These are phyloP conservation scores for Pollimyrus isidori DNA, from an alignment of 2,113 vertebrate genomes.

Conservation along the genomic window DNA sequence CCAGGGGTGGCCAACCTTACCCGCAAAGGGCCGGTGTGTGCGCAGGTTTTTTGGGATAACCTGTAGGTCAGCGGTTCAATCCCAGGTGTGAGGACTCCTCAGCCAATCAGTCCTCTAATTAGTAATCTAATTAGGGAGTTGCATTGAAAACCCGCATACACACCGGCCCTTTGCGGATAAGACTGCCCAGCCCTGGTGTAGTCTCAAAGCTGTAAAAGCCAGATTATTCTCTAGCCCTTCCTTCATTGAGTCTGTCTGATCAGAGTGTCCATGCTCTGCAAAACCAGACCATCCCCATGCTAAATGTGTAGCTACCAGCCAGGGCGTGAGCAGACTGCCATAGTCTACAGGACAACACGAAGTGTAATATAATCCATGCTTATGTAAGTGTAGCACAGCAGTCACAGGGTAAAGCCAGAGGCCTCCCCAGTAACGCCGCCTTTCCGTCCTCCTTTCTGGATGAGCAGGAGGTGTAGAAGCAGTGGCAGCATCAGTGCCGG, in stretches of 20 bases:
- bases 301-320: not conserved
- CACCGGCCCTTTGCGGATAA: too few relatives aligned
- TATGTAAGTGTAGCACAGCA: not conserved
- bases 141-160: too few relatives aligned
- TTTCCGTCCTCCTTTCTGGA: not conserved
- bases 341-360: not conserved
- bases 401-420: not conserved
- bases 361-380: not conserved
- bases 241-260: not conserved
- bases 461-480: not conserved
- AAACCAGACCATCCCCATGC: not conserved
- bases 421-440: constrained; percentile 25
- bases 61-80: too few relatives aligned
- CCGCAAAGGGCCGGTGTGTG: too few relatives aligned
- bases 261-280: not conserved
- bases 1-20: not conserved
- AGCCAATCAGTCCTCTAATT: too few relatives aligned
- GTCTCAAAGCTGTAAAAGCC: not conserved
- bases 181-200: not conserved
- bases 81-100: too few relatives aligned
- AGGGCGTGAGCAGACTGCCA: not conserved
- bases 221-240: not conserved
- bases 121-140: too few relatives aligned
- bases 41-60: too few relatives aligned
- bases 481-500: not conserved